Conservation (phyloP, 2,113 vertebrate genomes). For the Hyla sarda region DNA sequence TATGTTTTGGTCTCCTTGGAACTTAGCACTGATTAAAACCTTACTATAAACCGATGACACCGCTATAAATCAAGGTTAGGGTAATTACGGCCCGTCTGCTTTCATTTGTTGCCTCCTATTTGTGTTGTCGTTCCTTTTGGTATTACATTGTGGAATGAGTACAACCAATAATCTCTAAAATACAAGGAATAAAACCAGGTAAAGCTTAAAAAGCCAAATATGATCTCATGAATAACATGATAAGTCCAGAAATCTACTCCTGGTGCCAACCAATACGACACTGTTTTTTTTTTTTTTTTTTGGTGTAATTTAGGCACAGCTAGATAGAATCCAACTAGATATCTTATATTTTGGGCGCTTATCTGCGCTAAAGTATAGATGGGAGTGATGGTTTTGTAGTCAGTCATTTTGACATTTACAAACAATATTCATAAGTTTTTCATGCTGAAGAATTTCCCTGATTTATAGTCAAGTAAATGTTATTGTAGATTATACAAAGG, state of each 20-base stretch:
- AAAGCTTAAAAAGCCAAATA: background rate
- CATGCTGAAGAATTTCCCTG: too few relatives aligned
- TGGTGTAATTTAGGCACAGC: background rate
- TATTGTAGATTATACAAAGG: too few relatives aligned
- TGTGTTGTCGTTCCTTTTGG: slow-evolving; percentile 6
- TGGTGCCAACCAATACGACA: background rate
- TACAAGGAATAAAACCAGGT: background rate
- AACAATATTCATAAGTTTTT: too few relatives aligned
- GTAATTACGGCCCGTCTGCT: slow-evolving; percentile 48
- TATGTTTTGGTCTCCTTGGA: slow-evolving; percentile 48
- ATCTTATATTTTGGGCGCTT: background rate
- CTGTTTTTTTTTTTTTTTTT: background rate
- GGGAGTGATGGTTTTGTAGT: too few relatives aligned
- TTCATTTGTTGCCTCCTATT: slow-evolving; percentile 44
- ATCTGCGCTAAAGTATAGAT: background rate
- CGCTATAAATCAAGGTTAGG: slow-evolving; percentile 54
- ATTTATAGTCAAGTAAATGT: too few relatives aligned
- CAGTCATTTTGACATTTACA: background rate
- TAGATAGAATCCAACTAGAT: background rate
- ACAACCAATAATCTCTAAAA: background rate
- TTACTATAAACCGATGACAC: slow-evolving; percentile 45
- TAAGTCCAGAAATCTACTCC: background rate
- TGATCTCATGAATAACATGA: background rate
- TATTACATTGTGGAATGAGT: slow-evolving; percentile 18
- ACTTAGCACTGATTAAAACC: slow-evolving; percentile 48